A percentile compares a stretch with the other conserved stretches of the same genome.
Conservation (phyloP, 2,113 vertebrate genomes). For the Myotis lucifugus region DNA sequence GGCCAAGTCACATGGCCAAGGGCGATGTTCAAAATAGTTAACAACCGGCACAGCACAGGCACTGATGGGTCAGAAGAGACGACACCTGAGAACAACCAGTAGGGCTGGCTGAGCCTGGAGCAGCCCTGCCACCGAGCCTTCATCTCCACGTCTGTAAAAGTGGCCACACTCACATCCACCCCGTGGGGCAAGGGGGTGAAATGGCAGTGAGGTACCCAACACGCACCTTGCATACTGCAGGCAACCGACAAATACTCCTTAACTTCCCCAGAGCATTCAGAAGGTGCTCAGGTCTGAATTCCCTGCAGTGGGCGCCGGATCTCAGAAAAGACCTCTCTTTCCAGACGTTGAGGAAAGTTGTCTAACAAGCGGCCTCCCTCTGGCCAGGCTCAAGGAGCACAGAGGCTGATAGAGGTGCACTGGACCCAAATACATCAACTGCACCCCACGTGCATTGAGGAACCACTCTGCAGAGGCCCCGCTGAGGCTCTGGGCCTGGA, state of each 20-base stretch:
- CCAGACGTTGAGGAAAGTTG: background rate
- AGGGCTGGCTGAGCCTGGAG: background rate
- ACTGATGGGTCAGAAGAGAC: background rate
- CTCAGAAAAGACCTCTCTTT: background rate
- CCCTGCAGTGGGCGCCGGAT: background rate
- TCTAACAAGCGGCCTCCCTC: background rate
- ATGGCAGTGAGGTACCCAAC: background rate
- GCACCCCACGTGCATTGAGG: rapidly evolving
- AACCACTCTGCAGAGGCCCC: background rate
- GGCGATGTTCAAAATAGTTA: background rate
- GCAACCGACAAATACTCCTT: background rate
- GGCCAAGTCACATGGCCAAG: background rate
- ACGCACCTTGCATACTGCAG: background rate
- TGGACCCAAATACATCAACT: background rate
- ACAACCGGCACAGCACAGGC: background rate
- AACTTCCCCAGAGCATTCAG: background rate
- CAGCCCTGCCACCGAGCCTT: background rate
- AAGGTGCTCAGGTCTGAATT: background rate
- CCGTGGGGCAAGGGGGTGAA: background rate
- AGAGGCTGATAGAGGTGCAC: background rate
- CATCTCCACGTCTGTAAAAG: too few relatives aligned
- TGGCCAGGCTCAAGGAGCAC: background rate
- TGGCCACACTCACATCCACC: background rate
- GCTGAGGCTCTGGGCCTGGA: background rate
- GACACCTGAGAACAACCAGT: rapidly evolving